Conservation (phyloP, 2,797 vertebrate species). For the Menidia menidia region DNA sequence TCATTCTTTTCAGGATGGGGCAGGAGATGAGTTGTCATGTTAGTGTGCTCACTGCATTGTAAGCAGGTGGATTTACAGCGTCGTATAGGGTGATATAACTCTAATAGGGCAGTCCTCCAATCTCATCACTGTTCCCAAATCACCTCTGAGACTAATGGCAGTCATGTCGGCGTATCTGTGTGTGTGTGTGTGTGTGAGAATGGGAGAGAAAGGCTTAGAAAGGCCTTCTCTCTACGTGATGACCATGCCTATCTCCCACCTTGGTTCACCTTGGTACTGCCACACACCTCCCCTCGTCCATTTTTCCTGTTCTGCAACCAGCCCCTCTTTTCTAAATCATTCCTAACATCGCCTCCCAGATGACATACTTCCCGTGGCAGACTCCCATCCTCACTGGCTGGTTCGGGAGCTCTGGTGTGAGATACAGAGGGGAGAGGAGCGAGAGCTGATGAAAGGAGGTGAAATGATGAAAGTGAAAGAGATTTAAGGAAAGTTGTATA, state of each 20-base stretch:
- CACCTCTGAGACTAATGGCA: conserved; percentile 67
- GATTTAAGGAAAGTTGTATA: not conserved
- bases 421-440: conserved; percentile 15
- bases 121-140: conserved; percentile 73
- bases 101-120: conserved; percentile 63
- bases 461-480: conserved; percentile 22
- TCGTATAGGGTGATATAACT: conserved; percentile 57
- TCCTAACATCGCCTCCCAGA: conserved; percentile 57
- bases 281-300: conserved; percentile 50
- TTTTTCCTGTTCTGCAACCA: conserved; percentile 32
- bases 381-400: conserved; percentile 44
- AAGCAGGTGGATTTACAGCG: conserved; percentile 58
- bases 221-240: conserved; percentile 78
- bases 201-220: conserved; percentile 35
- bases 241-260: conserved; percentile 82
- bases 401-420: conserved; percentile 49
- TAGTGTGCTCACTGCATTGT: conserved; percentile 41
- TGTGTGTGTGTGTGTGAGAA: conserved; percentile 31
- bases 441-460: conserved; percentile 7
- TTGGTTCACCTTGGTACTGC: conserved; percentile 83
- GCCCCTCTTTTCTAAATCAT: conserved; percentile 56
- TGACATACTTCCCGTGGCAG: conserved; percentile 60
- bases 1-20: conserved; percentile 6
- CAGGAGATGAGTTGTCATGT: conserved; percentile 35
- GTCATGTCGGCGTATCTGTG: conserved; percentile 45